A percentile compares a stretch with the other conserved stretches of the same genome.
Evolutionary conservation across 2,797 vertebrate genomes (phyloP).

Genomic region (Triplophysa bombifrons): DNA sequence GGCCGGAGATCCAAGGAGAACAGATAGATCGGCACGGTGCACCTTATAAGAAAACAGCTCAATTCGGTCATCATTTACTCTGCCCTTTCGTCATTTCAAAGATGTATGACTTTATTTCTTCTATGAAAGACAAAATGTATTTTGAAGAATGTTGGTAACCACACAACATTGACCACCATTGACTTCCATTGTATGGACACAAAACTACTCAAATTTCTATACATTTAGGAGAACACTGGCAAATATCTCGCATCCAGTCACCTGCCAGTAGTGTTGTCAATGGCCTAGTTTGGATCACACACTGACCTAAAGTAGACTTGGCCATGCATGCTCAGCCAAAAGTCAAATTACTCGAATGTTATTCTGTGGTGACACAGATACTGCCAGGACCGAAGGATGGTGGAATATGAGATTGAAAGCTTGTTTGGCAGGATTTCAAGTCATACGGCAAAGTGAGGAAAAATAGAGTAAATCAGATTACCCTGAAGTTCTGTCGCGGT

Average conservation of each 20-base stretch:
- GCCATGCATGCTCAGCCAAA: constrained; percentile 54
- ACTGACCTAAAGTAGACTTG: constrained; percentile 61
- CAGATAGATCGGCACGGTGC: neutral
- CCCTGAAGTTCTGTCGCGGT: neutral
- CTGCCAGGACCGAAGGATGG: constrained; percentile 1
- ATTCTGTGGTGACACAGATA: constrained; percentile 39
- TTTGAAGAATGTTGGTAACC: too few relatives aligned
- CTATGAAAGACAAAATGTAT: too few relatives aligned
- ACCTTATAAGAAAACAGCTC: neutral
- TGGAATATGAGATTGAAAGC: constrained; percentile 20
- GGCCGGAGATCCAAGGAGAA: constrained; percentile 7
- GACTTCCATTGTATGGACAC: too few relatives aligned
- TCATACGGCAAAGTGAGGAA: constrained; percentile 17
- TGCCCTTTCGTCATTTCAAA: too few relatives aligned
- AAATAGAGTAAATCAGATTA: neutral
- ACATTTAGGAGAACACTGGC: too few relatives aligned
- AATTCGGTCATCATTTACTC: too few relatives aligned
- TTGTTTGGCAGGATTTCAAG: constrained; percentile 36
- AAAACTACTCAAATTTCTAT: too few relatives aligned
- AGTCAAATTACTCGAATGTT: constrained; percentile 48
- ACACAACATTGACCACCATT: too few relatives aligned
- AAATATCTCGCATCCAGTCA: too few relatives aligned
- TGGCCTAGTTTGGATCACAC: constrained; percentile 61
- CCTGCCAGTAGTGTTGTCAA: constrained; percentile 63
- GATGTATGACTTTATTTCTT: too few relatives aligned